phyloP scores from a whole-genome alignment of 2,888 invertebrate genomes.

The Catocala nupta region DNA sequence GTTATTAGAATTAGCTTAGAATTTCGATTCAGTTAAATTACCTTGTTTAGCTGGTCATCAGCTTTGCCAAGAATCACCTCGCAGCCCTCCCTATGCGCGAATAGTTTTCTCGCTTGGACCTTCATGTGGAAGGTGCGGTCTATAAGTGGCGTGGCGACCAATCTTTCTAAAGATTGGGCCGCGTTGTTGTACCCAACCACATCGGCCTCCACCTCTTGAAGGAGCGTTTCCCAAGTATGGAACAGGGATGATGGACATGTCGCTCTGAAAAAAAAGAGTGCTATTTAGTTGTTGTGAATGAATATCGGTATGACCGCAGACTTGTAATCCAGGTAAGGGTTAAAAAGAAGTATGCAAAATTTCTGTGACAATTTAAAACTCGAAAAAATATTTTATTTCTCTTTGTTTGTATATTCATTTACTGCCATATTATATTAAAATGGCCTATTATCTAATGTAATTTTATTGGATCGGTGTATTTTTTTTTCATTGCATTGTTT shows the following conservation, averaged over 20 bases:
- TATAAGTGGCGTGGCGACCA: slow-evolving; percentile 93
- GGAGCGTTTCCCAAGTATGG: slow-evolving; percentile 96
- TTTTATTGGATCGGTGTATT: too few species aligned
- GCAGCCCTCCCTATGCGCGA: slow-evolving; percentile 96
- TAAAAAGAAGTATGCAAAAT: too few species aligned
- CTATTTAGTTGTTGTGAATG: background rate
- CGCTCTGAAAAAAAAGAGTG: slow-evolving; percentile 85
- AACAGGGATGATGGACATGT: slow-evolving; percentile 93
- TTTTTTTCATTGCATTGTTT: too few species aligned
- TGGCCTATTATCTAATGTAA: too few species aligned
- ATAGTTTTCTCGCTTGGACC: slow-evolving; percentile 96
- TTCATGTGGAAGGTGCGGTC: slow-evolving; percentile 96
- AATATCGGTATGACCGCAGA: too few species aligned
- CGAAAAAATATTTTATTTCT: too few species aligned
- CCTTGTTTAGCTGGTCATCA: slow-evolving; percentile 86
- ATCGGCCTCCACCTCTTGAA: slow-evolving; percentile 96
- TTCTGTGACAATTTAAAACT: too few species aligned
- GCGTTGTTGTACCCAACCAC: slow-evolving; percentile 95
- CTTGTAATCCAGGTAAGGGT: too few species aligned
- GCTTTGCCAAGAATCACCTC: slow-evolving; percentile 95
- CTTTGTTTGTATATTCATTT: too few species aligned
- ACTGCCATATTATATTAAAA: too few species aligned
- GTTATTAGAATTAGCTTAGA: too few species aligned
- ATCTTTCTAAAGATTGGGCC: slow-evolving; percentile 92
- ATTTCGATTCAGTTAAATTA: slow-evolving; percentile 38